A percentile compares a stretch with the other conserved stretches of the same genome.
phyloP scores from a whole-genome alignment of 1,140 invertebrate genomes.

The Planococcus citri region DNA sequence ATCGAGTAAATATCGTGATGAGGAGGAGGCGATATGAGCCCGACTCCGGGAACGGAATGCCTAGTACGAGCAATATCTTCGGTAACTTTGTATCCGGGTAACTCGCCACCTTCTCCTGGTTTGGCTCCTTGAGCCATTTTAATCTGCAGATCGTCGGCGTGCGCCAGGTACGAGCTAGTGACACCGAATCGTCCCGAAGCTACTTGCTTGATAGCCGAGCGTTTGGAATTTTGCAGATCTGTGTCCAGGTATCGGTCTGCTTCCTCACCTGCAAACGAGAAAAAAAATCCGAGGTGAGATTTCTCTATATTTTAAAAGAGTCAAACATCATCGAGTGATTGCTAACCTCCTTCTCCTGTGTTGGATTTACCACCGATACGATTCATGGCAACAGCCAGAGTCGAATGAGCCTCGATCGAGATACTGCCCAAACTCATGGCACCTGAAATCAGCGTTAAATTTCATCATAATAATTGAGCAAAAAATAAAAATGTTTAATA shows the following conservation, averaged over 20 bases:
- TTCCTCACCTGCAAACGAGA: constrained; percentile 51
- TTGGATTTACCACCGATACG: constrained; percentile 58
- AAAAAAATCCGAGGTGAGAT: too few species aligned
- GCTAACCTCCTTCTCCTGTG: constrained; percentile 55
- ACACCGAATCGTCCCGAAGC: constrained; percentile 97
- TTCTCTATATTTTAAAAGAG: not conserved
- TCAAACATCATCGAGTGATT: not conserved
- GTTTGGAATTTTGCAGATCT: constrained; percentile 62
- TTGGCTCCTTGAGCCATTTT: constrained; percentile 99
- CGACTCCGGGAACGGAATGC: constrained; percentile 94
- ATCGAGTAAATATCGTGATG: constrained; percentile 99
- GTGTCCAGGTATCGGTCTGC: constrained; percentile 67
- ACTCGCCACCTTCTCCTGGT: constrained; percentile 87
- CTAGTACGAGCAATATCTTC: constrained; percentile 89
- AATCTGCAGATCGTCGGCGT: constrained; percentile 93
- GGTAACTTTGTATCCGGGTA: constrained; percentile 79
- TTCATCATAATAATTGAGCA: too few species aligned
- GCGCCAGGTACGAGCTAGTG: constrained; percentile 89
- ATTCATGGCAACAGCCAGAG: constrained; percentile 96
- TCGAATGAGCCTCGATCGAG: constrained; percentile 84
- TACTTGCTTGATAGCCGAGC: constrained; percentile 81
- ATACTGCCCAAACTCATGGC: constrained; percentile 92
- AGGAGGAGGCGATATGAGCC: constrained; percentile 93
- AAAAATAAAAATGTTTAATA: too few species aligned
- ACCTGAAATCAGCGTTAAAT: constrained; percentile 35